phyloP scores from a whole-genome alignment of 2,888 invertebrate genomes.

The Stenichneumon culpator region DNA sequence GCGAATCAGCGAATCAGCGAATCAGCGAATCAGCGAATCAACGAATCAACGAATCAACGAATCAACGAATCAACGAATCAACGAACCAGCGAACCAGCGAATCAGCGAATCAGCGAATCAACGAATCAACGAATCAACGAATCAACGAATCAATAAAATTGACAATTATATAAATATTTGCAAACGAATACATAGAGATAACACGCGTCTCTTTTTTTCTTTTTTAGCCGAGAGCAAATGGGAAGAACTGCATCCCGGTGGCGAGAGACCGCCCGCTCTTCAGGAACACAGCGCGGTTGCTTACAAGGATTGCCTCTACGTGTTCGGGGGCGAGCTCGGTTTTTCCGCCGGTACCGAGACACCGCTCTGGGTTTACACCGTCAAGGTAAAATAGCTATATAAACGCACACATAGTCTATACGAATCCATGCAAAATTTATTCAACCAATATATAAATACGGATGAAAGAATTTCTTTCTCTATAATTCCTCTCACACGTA shows the following conservation, averaged over 20 bases:
- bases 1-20: too few species aligned
- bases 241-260: slow-evolving; percentile 90
- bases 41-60: background rate
- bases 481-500: background rate
- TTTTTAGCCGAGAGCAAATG: slow-evolving; percentile 90
- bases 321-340: slow-evolving; percentile 95
- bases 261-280: slow-evolving; percentile 91
- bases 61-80: background rate
- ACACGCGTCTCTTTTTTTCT: slow-evolving; percentile 12
- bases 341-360: slow-evolving; percentile 92
- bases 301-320: slow-evolving; percentile 91
- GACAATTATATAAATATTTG: background rate
- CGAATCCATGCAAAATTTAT: background rate
- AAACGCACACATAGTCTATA: background rate
- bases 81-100: background rate
- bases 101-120: background rate
- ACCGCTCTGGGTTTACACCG: slow-evolving; percentile 94
- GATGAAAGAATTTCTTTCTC: background rate
- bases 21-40: too few species aligned
- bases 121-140: background rate
- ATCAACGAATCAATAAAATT: too few species aligned
- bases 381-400: slow-evolving; percentile 87
- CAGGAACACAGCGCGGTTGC: slow-evolving; percentile 95
- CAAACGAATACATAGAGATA: background rate
- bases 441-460: too few species aligned